Evolutionary conservation across 2,888 invertebrate genomes (phyloP), one percentile per base, ranked within the genome.

Genomic region (Hecatera dysodea): DNA sequence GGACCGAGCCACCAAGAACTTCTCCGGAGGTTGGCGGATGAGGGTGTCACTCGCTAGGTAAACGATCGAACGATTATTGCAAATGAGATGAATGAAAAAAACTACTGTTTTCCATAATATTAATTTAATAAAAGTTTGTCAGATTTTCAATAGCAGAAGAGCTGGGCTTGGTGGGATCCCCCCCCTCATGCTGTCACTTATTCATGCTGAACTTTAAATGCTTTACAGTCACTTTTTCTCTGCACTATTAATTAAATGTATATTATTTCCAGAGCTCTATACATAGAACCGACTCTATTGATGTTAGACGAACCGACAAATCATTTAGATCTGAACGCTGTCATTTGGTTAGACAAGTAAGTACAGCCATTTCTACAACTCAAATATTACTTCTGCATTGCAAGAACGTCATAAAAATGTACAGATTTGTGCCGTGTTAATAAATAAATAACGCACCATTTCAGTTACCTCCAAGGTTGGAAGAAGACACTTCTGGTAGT

Each of bases 261-360:
- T 39, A 55, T 81, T 63, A 8, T 48, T 82, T 78, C 67, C 93
- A 96, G 99, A 91, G 99, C 99, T 5, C 96, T 99, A 27, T 99
- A 99, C 91, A 96, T 99, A 74, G 99, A 99, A 93, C 99, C 99
- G 0, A 99, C 99, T 1, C 95, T 99, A n/a, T 95, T 99, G 36
- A 96, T 99, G 92, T 97, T 99, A 44, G 99, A 99, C 95, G 99
- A 99, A 97, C 99, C 99, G 81, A 99, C 99, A 0, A 99, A 99
- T 96, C 99, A 99, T 95, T 97, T 99, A 87, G 99, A 99, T 96
- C 96, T 99, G 72, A 99, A 99, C 90, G 99, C 99, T 81, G 99
- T 99, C 62, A 99, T 99, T 96, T 99, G 99, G 99, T 97, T 99
- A 69, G 99, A 99, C 91, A 99, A 99, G 98, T 98, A 95, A 96